Evolutionary conservation across 2,113 vertebrate species (phyloP).

Genomic region (Platysternon megacephalum): DNA sequence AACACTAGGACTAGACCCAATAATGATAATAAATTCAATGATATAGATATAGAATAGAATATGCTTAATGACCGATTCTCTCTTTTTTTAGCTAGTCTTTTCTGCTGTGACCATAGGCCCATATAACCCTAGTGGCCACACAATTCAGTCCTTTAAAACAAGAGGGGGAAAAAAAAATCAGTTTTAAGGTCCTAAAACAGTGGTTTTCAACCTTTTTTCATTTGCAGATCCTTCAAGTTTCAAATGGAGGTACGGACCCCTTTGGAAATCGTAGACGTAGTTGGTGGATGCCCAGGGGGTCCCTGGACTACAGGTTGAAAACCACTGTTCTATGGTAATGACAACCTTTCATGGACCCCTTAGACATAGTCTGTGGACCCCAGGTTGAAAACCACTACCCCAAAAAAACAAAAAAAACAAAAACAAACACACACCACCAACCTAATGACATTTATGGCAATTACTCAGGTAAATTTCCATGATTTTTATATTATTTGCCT

Average conservation of each 20-base stretch:
- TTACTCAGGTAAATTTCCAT: not conserved
- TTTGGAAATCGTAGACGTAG: too few relatives aligned
- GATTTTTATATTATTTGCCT: not conserved
- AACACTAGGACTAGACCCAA: slow-evolving; percentile 15
- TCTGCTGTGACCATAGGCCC: not conserved
- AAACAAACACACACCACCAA: too few relatives aligned
- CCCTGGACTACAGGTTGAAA: too few relatives aligned
- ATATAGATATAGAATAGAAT: slow-evolving; percentile 24
- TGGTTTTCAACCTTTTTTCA: too few relatives aligned
- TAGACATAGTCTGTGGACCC: too few relatives aligned
- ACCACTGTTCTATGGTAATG: too few relatives aligned
- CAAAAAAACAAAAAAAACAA: not conserved
- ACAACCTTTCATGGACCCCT: too few relatives aligned
- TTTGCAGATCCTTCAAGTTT: too few relatives aligned
- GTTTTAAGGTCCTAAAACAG: too few relatives aligned
- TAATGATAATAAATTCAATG: slow-evolving; percentile 6
- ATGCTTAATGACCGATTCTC: not conserved
- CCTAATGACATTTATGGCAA: not conserved
- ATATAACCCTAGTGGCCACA: not conserved
- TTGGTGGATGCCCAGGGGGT: too few relatives aligned
- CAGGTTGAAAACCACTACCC: too few relatives aligned
- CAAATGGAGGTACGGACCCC: too few relatives aligned
- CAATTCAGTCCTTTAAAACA: not conserved
- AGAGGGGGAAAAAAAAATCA: not conserved
- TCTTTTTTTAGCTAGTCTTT: slow-evolving; percentile 4